Base-by-base conservation (phyloP, 2,888 invertebrate species). In the Hedya salicella region DNA sequence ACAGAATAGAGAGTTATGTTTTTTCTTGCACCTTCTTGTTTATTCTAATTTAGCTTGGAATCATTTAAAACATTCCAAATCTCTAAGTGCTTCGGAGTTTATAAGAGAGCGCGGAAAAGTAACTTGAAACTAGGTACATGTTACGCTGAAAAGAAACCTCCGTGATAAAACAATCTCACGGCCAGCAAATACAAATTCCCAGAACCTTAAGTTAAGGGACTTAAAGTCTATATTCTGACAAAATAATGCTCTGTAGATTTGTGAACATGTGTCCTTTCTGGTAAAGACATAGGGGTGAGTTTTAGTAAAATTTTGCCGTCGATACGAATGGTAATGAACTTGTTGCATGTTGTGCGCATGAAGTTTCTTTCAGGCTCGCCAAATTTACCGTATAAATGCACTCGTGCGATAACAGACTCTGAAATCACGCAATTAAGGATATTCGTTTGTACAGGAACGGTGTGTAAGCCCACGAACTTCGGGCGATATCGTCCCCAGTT, bases 261-360 rank as follows among this genome's bases (percentile, higher is more conserved):
- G 30, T 14, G 8, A 50, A 30, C 8, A 1, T 16, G 1, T 50
- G 16, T 9, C 8, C 11, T 9, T 30, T 30, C 21, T 14, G n/a
- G 14, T n/a, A 30, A 16, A 13, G 8, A 19, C 0, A 9, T 40
- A 54, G 11, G 39, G 19, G 54, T 8, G 39, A 9, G 2, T 39
- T 40, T 54, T 13, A 1, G n/a, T 40, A 14, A n/a, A 2, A 16
- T 30, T 50, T 32, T 50, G 30, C 50, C 11, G 8, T 11, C 30
- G 9, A 14, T 6, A 9, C 17, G 44, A 14, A 50, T 60, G 50
- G 25, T 40, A 49, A 30, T 60, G 60, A 60, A 62, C 52, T 62
- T 62, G 61, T 62, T 62, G 36, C 62, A 52, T 44, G 42, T 56
- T 19, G 17, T 50, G 32, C 62, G 62, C 52, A 9, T 14, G 42